Percentiles rank a stretch among this genome's conserved stretches.
Evolutionary conservation across 2,888 invertebrate genomes (phyloP).

Genomic region (Kryphioiulus occultus): DNA sequence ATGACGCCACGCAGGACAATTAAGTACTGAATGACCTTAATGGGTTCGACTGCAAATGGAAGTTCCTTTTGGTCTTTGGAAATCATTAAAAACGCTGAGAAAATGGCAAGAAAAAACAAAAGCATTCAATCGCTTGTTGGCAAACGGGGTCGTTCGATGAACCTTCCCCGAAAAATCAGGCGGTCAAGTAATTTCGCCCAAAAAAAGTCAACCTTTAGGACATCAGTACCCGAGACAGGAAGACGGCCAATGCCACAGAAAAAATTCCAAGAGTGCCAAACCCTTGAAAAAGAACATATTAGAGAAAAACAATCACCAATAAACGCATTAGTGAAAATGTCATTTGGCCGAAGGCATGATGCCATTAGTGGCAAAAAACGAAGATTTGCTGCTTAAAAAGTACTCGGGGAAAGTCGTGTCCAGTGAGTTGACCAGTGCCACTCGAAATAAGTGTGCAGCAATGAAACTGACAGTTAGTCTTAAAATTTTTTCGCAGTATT

Average conservation of each 20-base stretch:
- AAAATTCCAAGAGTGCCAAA: not conserved
- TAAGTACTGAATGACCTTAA: no score
- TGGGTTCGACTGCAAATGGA: no score
- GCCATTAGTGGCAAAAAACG: not conserved
- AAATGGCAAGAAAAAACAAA: no score
- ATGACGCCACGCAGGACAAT: no score
- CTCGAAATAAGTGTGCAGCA: not conserved
- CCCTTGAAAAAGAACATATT: constrained; percentile 14
- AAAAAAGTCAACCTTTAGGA: not conserved
- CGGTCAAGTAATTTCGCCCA: not conserved
- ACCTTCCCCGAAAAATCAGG: not conserved
- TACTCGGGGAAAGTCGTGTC: not conserved
- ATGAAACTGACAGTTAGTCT: not conserved
- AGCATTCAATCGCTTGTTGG: no score
- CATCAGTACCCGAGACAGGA: not conserved
- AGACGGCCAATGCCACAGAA: not conserved
- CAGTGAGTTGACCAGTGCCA: not conserved
- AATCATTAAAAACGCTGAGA: no score
- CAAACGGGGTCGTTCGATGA: not conserved
- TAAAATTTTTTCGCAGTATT: not conserved
- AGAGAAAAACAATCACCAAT: constrained; percentile 16
- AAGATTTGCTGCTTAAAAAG: not conserved
- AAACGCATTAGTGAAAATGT: constrained; percentile 24
- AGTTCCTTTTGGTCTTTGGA: no score
- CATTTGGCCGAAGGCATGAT: not conserved